phyloP scores from a whole-genome alignment of 2,888 invertebrate species.

The Cephus sareptanus region DNA sequence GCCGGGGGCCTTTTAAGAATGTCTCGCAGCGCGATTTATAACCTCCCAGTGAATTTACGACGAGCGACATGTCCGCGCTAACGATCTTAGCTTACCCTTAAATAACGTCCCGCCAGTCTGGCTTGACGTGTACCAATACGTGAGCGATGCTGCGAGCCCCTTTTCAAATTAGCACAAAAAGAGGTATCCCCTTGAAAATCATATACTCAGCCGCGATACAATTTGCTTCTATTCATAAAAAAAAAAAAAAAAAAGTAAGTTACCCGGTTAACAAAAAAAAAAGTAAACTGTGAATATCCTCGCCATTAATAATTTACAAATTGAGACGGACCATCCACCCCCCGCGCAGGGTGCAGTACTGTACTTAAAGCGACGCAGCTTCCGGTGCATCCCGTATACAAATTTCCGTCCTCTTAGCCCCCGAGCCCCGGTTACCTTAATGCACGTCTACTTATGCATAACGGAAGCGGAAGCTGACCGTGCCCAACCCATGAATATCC shows the following conservation, averaged over 20 bases:
- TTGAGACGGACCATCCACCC: background rate
- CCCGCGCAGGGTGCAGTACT: too few species aligned
- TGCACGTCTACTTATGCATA: background rate
- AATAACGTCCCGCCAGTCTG: background rate
- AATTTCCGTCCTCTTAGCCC: background rate
- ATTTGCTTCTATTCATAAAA: background rate
- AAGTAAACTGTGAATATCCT: too few species aligned
- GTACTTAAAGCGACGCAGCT: background rate
- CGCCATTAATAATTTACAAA: background rate
- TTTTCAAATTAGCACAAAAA: too few species aligned
- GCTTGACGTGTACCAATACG: background rate
- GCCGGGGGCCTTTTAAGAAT: slow-evolving; percentile 21
- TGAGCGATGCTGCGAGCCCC: background rate
- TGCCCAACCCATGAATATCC: slow-evolving; percentile 8
- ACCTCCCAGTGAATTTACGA: slow-evolving; percentile 31
- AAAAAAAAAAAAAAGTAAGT: background rate
- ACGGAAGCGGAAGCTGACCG: background rate
- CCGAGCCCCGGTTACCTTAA: background rate
- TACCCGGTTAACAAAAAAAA: too few species aligned
- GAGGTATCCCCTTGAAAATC: too few species aligned
- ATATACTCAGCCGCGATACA: background rate
- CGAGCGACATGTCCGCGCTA: slow-evolving; percentile 26
- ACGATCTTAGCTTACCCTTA: slow-evolving; percentile 16
- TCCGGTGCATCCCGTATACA: background rate
- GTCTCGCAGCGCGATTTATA: slow-evolving; percentile 31